A percentile compares a stretch with the other conserved stretches of the same genome.
phyloP scores from a whole-genome alignment of 2,113 vertebrate genomes.

The Solea senegalensis region DNA sequence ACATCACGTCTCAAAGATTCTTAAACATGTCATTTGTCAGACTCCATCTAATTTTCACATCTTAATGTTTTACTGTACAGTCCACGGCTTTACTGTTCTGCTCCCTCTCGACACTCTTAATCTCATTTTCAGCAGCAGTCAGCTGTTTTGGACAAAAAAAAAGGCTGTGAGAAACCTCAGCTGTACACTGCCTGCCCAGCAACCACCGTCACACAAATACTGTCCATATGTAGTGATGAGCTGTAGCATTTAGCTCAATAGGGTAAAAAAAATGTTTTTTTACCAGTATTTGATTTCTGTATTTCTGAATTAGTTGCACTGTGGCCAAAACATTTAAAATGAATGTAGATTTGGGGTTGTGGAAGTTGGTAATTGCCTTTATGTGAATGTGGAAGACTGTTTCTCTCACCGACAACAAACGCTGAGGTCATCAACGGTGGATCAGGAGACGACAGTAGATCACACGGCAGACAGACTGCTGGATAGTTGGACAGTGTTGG shows the following conservation, averaged over 20 bases:
- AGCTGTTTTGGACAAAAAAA: no score
- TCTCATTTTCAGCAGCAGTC: not conserved
- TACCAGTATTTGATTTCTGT: not conserved
- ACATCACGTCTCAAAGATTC: conserved; percentile 19
- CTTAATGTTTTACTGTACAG: not conserved
- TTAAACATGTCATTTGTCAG: conserved; percentile 1
- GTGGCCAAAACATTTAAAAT: no score
- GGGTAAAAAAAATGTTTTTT: not conserved
- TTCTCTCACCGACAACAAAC: no score
- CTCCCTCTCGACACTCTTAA: not conserved
- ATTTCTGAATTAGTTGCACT: not conserved
- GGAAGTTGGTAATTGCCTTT: no score
- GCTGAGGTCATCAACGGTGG: not conserved
- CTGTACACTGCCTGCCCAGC: no score
- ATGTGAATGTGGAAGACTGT: no score
- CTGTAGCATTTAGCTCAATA: no score
- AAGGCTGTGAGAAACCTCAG: no score
- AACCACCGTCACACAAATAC: no score
- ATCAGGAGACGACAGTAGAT: not conserved
- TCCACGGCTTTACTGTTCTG: not conserved
- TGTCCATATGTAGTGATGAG: no score
- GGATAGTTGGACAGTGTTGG: not conserved
- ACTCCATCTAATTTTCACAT: conserved; percentile 1
- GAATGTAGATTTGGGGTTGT: no score
- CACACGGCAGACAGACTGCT: not conserved